These are phyloP conservation scores for Anhinga anhinga DNA, from an alignment of 2,113 vertebrate species.

Conservation along the genomic window DNA sequence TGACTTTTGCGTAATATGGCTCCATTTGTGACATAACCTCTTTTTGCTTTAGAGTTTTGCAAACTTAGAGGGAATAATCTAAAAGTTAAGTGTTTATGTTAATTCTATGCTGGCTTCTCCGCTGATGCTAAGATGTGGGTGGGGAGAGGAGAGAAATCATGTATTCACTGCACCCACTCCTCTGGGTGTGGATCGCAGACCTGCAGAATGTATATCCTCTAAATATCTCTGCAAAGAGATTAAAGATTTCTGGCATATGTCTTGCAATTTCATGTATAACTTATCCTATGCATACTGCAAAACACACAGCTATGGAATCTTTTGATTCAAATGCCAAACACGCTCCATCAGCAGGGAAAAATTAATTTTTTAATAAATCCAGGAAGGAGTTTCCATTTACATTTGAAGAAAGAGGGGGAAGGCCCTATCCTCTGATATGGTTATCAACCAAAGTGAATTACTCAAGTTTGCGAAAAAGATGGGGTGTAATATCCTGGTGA, in stretches of 20 bases:
- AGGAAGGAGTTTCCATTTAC: background rate
- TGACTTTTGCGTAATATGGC: background rate
- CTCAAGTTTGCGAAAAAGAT: background rate
- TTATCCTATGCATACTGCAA: background rate
- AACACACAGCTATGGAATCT: background rate
- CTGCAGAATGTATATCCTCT: conserved; percentile 45
- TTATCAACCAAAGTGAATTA: background rate
- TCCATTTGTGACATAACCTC: background rate
- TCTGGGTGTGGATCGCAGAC: conserved; percentile 45
- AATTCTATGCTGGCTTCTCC: conserved; percentile 37
- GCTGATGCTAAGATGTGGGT: conserved; percentile 50
- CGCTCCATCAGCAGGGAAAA: background rate
- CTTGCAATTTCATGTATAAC: conserved; percentile 43
- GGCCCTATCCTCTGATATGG: background rate
- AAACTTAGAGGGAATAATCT: conserved; percentile 33
- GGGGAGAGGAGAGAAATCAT: conserved; percentile 61
- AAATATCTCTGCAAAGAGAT: conserved; percentile 51
- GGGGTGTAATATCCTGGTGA: background rate
- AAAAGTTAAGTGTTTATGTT: conserved; percentile 54
- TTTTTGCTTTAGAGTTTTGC: conserved; percentile 30
- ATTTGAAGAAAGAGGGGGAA: background rate
- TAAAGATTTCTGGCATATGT: conserved; percentile 47
- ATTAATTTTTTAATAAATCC: background rate
- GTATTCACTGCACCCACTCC: conserved; percentile 60
- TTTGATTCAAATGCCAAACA: conserved; percentile 18